Evolutionary conservation across 2,888 invertebrate species (phyloP).

Genomic region (Calameuta pallipes): DNA sequence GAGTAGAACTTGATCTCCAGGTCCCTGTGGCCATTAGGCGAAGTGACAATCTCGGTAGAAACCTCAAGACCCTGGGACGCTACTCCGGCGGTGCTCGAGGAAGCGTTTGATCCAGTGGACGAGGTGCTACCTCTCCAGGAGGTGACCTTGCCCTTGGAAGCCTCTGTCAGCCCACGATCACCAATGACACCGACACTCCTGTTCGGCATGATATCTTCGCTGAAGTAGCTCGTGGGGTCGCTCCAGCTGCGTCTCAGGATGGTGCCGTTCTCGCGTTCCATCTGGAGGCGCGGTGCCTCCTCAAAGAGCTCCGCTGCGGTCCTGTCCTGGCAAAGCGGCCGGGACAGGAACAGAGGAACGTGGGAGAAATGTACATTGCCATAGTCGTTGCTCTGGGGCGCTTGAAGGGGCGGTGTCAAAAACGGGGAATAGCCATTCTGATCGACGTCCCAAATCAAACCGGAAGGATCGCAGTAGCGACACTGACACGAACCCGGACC

Average conservation of each 20-base stretch:
- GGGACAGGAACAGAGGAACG: slow-evolving; percentile 33
- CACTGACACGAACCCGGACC: slow-evolving; percentile 72
- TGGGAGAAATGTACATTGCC: slow-evolving; percentile 21
- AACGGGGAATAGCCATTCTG: slow-evolving; percentile 71
- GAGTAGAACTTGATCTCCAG: slow-evolving; percentile 84
- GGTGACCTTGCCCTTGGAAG: slow-evolving; percentile 38
- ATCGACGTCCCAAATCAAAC: slow-evolving; percentile 81
- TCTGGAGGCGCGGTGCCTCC: slow-evolving; percentile 68
- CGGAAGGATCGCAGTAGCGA: slow-evolving; percentile 80
- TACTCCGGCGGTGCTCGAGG: slow-evolving; percentile 33
- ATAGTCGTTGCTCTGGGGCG: slow-evolving; percentile 47
- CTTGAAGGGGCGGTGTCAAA: slow-evolving; percentile 56
- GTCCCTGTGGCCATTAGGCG: slow-evolving; percentile 81
- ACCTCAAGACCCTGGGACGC: slow-evolving; percentile 72
- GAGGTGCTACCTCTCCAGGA: slow-evolving; percentile 61
- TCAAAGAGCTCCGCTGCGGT: slow-evolving; percentile 48
- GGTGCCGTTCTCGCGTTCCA: slow-evolving; percentile 62
- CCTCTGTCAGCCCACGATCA: slow-evolving; percentile 55
- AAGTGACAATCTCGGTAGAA: slow-evolving; percentile 82
- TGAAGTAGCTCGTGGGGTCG: slow-evolving; percentile 70
- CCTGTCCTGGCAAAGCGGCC: slow-evolving; percentile 32
- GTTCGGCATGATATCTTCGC: slow-evolving; percentile 59
- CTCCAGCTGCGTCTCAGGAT: slow-evolving; percentile 73
- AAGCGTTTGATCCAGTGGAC: slow-evolving; percentile 39
- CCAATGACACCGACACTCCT: slow-evolving; percentile 64